A percentile compares a stretch with the other conserved stretches of the same genome.
Evolutionary conservation across 2,888 invertebrate species (phyloP).

Genomic region (Camptogramma bilineatum): DNA sequence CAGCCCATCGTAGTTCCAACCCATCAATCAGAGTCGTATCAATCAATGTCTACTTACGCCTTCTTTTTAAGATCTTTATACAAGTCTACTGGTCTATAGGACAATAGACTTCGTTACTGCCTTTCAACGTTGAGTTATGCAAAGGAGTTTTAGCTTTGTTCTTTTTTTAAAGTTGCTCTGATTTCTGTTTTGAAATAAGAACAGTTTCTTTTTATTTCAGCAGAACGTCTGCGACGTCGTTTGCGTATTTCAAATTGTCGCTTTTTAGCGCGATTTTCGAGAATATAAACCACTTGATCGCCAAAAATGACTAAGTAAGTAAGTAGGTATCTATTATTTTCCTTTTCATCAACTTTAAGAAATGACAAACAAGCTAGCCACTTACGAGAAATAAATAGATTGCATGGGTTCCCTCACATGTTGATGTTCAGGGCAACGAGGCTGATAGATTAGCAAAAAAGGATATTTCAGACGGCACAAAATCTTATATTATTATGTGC

Average conservation of each 20-base stretch:
- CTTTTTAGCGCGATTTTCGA: too few relatives aligned
- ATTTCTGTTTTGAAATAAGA: background rate
- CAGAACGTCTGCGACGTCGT: background rate
- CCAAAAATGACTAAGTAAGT: too few relatives aligned
- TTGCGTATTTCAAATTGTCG: background rate
- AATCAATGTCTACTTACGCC: slow-evolving; percentile 40
- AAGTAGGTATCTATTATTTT: too few relatives aligned
- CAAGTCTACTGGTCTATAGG: slow-evolving; percentile 38
- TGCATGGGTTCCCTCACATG: too few relatives aligned
- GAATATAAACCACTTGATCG: too few relatives aligned
- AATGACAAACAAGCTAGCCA: too few relatives aligned
- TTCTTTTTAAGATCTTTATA: slow-evolving; percentile 40
- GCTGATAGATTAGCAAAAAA: too few relatives aligned
- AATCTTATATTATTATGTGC: too few relatives aligned
- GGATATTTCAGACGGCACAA: too few relatives aligned
- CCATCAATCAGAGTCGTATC: slow-evolving; percentile 46
- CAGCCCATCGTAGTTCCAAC: slow-evolving; percentile 8
- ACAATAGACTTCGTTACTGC: slow-evolving; percentile 62
- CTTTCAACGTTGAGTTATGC: background rate
- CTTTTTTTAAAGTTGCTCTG: background rate
- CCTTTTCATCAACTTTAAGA: too few relatives aligned
- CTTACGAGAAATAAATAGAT: too few relatives aligned
- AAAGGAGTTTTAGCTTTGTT: background rate
- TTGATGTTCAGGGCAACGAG: too few relatives aligned
- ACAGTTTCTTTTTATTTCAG: background rate